Base-by-base conservation (phyloP, 2,888 invertebrate genomes). In the Meghimatium bilineatum region DNA sequence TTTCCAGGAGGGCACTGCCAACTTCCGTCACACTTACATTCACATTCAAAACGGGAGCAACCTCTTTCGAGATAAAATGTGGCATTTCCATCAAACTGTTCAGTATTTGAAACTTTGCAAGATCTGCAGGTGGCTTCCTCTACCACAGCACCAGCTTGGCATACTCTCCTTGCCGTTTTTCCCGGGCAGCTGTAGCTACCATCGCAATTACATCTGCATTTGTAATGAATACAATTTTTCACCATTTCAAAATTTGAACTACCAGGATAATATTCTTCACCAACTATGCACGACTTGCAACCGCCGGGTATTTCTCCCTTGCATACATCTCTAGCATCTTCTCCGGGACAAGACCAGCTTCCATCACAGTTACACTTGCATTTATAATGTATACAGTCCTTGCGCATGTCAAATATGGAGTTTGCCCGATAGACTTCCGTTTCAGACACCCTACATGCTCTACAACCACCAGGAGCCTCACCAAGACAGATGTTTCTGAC, bases 301-400 rank as follows among this genome's bases (percentile, higher is more conserved):
- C 84, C 86, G n/a, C 85, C 86, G 6, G 84, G 81, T 12, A 82
- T 83, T 66, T 85, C 85, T 10, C 74, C 85, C 29, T 86, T 85
- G 78, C 87, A 91, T 10, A 87, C 88, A 72, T 90, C 83, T 2
- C 88, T 88, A 1, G 90, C 90, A 38, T 87, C 86, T 38, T 90
- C 87, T 56, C 88, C 90, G 5, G 90, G 90, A 69, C 91, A 91
- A 32, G 89, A 85, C 91, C 91, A 91, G 36, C 88, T 84, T n/a
- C 91, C 91, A 72, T 90, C 89, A 84, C 91, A 91, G 69, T 89
- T 89, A 83, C 91, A 91, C 38, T 84, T 84, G 74, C 91, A 91
- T 26, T 87, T 79, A 77, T 90, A 91, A 66, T 88, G 85, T 34
- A 89, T 89, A 84, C 91, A 92, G 23, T 87, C 90, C 72, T 90